A percentile compares a stretch with the other conserved stretches of the same genome.
phyloP scores from a whole-genome alignment of 2,113 vertebrate genomes.

The Pipa parva region DNA sequence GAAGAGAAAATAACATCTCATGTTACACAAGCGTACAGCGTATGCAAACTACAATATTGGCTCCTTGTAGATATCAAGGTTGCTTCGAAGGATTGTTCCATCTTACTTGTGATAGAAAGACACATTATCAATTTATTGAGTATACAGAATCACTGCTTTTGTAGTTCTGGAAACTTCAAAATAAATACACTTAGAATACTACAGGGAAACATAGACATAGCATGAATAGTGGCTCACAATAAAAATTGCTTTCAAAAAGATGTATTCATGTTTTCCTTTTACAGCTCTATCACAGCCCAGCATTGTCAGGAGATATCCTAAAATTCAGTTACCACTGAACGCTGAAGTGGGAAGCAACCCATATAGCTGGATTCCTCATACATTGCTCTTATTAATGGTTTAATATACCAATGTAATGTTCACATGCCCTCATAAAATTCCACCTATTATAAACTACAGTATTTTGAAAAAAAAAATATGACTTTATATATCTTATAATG shows the following conservation, averaged over 20 bases:
- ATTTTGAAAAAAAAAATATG: too few species aligned
- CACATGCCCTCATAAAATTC: too few species aligned
- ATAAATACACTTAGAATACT: background rate
- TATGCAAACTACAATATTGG: background rate
- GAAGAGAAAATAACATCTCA: background rate
- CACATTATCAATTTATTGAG: constrained; percentile 11
- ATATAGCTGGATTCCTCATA: too few species aligned
- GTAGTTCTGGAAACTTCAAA: background rate
- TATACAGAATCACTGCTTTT: background rate
- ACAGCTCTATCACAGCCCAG: too few species aligned
- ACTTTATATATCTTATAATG: too few species aligned
- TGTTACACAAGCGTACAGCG: background rate
- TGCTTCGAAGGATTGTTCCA: background rate
- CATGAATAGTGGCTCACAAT: background rate
- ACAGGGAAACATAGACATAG: background rate
- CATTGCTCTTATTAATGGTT: too few species aligned
- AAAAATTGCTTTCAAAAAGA: background rate
- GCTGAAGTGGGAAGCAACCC: too few species aligned
- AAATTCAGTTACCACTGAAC: too few species aligned
- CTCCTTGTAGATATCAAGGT: background rate
- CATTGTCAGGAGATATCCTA: background rate
- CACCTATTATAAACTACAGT: too few species aligned
- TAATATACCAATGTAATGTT: too few species aligned
- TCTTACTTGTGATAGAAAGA: constrained; percentile 11
- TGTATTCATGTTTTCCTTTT: background rate